Percentiles rank a stretch among this genome's conserved stretches.
Evolutionary conservation across 2,113 vertebrate genomes (phyloP).

Genomic region (Rattus rattus): DNA sequence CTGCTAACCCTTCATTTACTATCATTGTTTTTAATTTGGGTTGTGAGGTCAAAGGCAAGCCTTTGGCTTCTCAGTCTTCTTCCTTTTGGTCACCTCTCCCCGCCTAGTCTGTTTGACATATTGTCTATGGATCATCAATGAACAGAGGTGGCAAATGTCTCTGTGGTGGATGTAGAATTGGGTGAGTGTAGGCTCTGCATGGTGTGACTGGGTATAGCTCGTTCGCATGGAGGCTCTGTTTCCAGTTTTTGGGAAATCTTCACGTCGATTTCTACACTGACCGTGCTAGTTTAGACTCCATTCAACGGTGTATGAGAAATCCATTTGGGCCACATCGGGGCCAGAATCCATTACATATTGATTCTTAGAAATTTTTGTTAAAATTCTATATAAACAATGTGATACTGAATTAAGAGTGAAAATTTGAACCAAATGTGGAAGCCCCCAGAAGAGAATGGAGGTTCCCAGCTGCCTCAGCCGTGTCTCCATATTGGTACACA

Average conservation of each 20-base stretch:
- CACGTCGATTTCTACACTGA: neutral
- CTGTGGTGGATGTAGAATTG: neutral
- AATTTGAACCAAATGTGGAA: neutral
- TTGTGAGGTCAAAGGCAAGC: neutral
- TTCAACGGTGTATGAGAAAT: neutral
- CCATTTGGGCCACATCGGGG: neutral
- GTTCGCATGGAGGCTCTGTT: neutral
- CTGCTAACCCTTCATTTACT: neutral
- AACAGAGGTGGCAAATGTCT: neutral
- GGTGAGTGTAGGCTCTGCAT: neutral
- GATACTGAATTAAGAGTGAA: neutral
- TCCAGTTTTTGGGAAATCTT: neutral
- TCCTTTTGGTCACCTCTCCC: neutral
- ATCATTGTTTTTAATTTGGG: neutral
- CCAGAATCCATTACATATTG: neutral
- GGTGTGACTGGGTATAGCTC: neutral
- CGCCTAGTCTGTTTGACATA: neutral
- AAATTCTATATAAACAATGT: neutral
- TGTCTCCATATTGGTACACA: neutral
- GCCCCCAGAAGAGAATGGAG: neutral
- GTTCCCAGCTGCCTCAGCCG: neutral
- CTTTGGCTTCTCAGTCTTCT: no score
- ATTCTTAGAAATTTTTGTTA: neutral
- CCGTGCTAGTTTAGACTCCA: neutral
- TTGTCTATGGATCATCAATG: neutral